A percentile compares a stretch with the other conserved stretches of the same genome.
These are phyloP conservation scores for Campoletis raptor DNA, from an alignment of 2,888 invertebrate genomes.

Conservation along the genomic window DNA sequence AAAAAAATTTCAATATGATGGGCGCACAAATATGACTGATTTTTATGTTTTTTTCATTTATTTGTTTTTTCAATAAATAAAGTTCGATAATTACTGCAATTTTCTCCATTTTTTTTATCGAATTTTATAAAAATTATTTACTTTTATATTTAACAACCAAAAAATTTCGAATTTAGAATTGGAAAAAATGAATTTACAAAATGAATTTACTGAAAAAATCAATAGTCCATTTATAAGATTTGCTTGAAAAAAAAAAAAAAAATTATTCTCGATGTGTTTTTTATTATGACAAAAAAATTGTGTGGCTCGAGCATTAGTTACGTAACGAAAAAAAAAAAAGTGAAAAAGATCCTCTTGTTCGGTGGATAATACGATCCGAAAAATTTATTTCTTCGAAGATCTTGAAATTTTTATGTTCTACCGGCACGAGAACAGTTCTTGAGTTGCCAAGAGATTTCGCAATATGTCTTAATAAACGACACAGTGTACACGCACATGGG, in stretches of 20 bases:
- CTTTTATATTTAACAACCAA: neutral
- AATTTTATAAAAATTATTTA: no score
- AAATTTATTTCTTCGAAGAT: neutral
- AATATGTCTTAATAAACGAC: slow-evolving; percentile 6
- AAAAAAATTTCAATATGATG: no score
- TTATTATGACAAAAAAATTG: neutral
- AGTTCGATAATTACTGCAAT: no score
- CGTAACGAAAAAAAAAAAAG: neutral
- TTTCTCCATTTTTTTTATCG: no score
- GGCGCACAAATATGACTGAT: no score
- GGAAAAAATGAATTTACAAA: neutral
- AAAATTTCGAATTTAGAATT: neutral
- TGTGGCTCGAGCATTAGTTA: neutral
- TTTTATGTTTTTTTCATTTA: no score
- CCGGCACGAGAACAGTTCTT: neutral
- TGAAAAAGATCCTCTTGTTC: neutral
- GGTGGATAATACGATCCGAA: neutral
- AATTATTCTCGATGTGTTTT: neutral
- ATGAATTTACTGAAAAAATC: neutral
- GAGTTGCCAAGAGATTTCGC: slow-evolving; percentile 1
- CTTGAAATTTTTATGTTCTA: slow-evolving; percentile 2
- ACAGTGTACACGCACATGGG: neutral
- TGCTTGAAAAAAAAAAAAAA: neutral
- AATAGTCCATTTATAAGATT: neutral
- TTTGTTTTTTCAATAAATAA: no score